phyloP scores from a whole-genome alignment of 2,888 invertebrate genomes.

The Cecidostiba fungosa region DNA sequence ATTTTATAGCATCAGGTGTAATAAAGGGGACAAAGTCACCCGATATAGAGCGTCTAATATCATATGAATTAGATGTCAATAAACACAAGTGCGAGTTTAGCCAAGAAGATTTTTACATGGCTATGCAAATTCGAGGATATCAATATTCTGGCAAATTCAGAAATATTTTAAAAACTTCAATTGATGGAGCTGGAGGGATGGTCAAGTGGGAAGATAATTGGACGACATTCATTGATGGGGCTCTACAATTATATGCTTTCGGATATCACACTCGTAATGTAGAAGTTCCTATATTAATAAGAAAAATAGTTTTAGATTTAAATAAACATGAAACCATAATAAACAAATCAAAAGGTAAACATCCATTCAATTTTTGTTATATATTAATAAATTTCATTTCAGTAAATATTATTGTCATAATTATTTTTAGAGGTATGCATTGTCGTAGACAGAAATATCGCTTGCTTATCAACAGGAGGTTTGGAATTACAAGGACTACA shows the following conservation, averaged over 20 bases:
- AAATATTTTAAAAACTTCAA: constrained; percentile 81
- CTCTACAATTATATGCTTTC: constrained; percentile 84
- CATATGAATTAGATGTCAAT: background rate
- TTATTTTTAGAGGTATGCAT: constrained; percentile 34
- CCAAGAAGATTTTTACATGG: constrained; percentile 78
- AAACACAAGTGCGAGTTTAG: constrained; percentile 55
- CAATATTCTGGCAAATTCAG: constrained; percentile 81
- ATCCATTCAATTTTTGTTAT: background rate
- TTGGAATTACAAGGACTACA: constrained; percentile 83
- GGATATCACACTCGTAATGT: constrained; percentile 79
- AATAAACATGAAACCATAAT: constrained; percentile 67
- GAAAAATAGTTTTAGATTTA: constrained; percentile 82
- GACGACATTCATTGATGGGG: constrained; percentile 86
- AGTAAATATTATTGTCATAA: background rate
- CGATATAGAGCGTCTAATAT: constrained; percentile 62
- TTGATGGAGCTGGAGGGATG: constrained; percentile 76
- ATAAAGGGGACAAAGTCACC: constrained; percentile 83
- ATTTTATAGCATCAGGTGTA: constrained; percentile 86
- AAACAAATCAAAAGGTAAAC: constrained; percentile 22
- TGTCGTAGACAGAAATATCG: constrained; percentile 73
- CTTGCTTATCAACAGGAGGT: constrained; percentile 81
- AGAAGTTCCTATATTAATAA: constrained; percentile 83
- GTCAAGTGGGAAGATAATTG: constrained; percentile 84
- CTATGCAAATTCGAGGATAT: constrained; percentile 81
- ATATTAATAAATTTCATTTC: background rate